Percentiles rank a stretch among this genome's conserved stretches.
Evolutionary conservation across 2,113 vertebrate genomes (phyloP).

Genomic region (Calcarius ornatus): DNA sequence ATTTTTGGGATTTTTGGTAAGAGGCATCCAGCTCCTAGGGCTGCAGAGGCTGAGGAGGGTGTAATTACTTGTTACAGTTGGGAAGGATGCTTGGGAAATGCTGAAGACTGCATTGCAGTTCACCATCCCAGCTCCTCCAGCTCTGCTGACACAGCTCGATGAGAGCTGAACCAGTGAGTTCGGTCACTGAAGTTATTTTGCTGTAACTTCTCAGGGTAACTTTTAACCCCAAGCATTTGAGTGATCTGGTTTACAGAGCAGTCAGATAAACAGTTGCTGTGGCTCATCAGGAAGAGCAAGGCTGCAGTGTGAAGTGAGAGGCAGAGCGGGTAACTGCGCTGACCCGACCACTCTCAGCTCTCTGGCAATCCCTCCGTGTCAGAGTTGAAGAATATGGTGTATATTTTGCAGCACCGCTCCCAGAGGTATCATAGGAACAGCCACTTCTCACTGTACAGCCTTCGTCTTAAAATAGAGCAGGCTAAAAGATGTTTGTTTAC

Average conservation of each 20-base stretch:
- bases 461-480: conserved; percentile 20
- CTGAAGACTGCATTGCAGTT: conserved; percentile 37
- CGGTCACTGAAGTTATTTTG: neutral
- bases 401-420: neutral
- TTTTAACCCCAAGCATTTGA: neutral
- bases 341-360: neutral
- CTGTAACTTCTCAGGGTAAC: neutral
- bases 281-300: neutral
- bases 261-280: neutral
- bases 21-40: neutral
- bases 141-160: conserved; percentile 6
- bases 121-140: neutral
- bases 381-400: conserved; percentile 2
- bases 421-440: neutral
- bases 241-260: neutral
- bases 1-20: neutral
- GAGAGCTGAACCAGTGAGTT: neutral
- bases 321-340: neutral
- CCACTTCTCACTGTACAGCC: neutral
- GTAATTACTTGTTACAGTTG: neutral
- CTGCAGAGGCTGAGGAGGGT: neutral
- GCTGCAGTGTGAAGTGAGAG: neutral
- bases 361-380: neutral
- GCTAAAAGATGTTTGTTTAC: conserved; percentile 33
- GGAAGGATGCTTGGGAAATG: neutral